Evolutionary conservation across 2,888 invertebrate species (phyloP).

Genomic region (Heterodera filipjevi): DNA sequence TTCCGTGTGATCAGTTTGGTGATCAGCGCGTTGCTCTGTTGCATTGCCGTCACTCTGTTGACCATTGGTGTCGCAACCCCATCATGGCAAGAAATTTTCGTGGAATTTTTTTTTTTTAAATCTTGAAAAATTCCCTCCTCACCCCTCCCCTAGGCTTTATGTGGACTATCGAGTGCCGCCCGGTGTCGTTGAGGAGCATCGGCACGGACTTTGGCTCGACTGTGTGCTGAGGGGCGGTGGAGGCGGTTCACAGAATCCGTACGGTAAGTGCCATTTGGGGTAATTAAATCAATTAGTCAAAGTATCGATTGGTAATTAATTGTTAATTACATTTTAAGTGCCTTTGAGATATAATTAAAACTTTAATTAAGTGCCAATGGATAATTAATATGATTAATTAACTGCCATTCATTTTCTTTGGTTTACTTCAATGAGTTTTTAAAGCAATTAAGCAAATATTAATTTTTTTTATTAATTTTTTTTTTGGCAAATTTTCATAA

Average conservation of each 20-base stretch:
- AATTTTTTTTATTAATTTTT: not conserved
- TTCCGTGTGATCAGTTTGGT: conserved; percentile 18
- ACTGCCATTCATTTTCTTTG: no score
- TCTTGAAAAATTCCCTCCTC: not conserved
- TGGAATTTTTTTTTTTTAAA: not conserved
- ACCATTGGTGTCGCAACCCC: conserved; percentile 21
- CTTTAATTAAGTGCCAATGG: no score
- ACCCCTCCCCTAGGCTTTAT: not conserved
- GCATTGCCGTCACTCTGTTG: conserved; percentile 2
- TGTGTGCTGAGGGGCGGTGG: conserved; percentile 26
- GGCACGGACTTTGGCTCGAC: conserved; percentile 28
- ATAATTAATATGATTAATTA: no score
- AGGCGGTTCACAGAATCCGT: not conserved
- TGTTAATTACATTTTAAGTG: conserved; percentile 9
- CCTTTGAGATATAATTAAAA: no score
- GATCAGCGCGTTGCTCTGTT: conserved; percentile 17
- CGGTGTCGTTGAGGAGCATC: conserved; percentile 22
- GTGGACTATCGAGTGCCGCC: conserved; percentile 16
- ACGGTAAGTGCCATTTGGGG: conserved; percentile 15
- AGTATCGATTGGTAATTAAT: no score
- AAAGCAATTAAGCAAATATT: not conserved
- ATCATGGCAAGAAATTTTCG: conserved; percentile 14
- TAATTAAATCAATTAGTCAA: not conserved
- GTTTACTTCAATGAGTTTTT: not conserved
- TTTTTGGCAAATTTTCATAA: no score